phyloP scores from a whole-genome alignment of 2,113 vertebrate species.

The Ovis canadensis region DNA sequence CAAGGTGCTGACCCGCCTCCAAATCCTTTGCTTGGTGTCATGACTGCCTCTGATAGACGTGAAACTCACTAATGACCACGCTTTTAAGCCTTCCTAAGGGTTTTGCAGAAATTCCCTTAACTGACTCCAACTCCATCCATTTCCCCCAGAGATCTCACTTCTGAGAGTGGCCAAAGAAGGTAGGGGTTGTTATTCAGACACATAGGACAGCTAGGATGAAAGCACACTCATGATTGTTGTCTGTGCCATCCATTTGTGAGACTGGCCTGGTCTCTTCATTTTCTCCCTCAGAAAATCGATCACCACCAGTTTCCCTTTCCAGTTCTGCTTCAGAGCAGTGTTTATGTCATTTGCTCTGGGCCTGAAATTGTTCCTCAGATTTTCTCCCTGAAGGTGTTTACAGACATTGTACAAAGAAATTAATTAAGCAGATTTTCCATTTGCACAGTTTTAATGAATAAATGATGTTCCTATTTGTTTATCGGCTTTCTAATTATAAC shows the following conservation, averaged over 20 bases:
- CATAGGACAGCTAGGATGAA: background rate
- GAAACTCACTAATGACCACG: background rate
- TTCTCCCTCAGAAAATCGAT: background rate
- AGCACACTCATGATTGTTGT: background rate
- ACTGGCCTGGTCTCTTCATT: background rate
- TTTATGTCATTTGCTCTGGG: slow-evolving; percentile 21
- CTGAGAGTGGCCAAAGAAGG: background rate
- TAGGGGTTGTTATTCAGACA: background rate
- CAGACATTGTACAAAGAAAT: slow-evolving; percentile 73
- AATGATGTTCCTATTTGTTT: slow-evolving; percentile 75
- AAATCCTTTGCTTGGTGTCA: background rate
- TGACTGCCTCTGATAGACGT: background rate
- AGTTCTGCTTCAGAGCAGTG: background rate
- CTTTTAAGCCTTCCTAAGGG: background rate
- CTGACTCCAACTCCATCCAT: background rate
- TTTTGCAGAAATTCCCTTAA: slow-evolving; percentile 26
- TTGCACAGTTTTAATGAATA: slow-evolving; percentile 75
- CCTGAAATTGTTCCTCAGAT: slow-evolving; percentile 49
- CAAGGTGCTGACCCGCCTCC: background rate
- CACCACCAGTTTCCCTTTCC: background rate
- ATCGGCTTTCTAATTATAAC: slow-evolving; percentile 75
- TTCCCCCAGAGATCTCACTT: background rate
- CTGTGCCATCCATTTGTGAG: background rate
- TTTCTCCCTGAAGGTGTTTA: slow-evolving; percentile 64
- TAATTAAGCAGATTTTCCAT: slow-evolving; percentile 76